Evolutionary conservation across 2,797 vertebrate species (phyloP).

Genomic region (Lindbergichthys nudifrons): DNA sequence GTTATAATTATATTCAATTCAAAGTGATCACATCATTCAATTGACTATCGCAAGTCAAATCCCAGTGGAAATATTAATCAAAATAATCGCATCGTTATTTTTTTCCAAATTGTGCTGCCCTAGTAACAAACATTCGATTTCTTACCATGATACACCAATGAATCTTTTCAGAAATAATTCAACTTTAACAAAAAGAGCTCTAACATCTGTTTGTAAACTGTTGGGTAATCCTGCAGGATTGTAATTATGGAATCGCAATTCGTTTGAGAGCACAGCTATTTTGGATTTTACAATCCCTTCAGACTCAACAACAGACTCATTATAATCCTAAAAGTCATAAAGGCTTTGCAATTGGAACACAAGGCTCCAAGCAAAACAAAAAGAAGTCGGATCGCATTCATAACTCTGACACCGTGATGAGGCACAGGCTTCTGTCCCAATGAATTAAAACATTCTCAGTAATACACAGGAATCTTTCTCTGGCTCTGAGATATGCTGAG

Average conservation of each 20-base stretch:
- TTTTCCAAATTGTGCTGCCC: too few species aligned
- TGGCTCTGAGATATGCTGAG: not conserved
- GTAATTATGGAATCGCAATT: conserved; percentile 32
- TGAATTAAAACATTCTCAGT: not conserved
- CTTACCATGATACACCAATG: conserved; percentile 1
- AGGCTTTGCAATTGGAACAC: conserved; percentile 28
- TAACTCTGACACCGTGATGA: not conserved
- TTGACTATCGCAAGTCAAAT: too few species aligned
- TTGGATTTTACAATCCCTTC: conserved; percentile 31
- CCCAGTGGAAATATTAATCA: too few species aligned
- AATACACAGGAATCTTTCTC: not conserved
- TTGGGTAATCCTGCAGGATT: conserved; percentile 37
- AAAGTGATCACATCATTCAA: too few species aligned
- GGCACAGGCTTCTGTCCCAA: not conserved
- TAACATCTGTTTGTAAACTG: conserved; percentile 28
- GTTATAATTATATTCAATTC: too few species aligned
- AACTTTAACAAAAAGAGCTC: conserved; percentile 16
- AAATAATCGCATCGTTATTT: too few species aligned
- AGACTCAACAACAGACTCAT: conserved; percentile 34
- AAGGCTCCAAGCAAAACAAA: conserved; percentile 36
- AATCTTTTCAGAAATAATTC: conserved; percentile 19
- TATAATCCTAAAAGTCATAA: conserved; percentile 48
- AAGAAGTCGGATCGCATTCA: conserved; percentile 16
- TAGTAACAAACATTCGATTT: conserved; percentile 26
- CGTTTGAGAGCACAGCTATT: conserved; percentile 42